Base-by-base conservation (phyloP, 1,140 invertebrate species). In the Pseudomyrmex concolor region DNA sequence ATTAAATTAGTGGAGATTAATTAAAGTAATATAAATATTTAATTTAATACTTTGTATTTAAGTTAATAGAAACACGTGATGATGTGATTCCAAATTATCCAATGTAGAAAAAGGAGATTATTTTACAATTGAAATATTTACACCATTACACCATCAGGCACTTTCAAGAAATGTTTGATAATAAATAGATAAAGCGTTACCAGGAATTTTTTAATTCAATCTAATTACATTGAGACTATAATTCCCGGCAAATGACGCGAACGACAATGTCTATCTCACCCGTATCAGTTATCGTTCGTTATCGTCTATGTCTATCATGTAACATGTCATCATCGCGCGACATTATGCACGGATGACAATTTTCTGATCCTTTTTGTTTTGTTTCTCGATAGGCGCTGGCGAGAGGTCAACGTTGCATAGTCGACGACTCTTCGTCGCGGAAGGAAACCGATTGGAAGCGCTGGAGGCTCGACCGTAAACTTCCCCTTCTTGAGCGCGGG, bases 371-470 rank as follows among this genome's bases (percentile, higher is more conserved):
- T 45, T 59, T 59, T 74, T 25, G 22, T 8, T 10, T 15, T 0
- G 0, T 74, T 59, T 60, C 2, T 43, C 15, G 34, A 63, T 8
- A 66, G 22, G 15, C 8, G 15, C 8, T 22, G 59, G 17, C 43
- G n/a, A 50, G 70, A 7, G 50, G 73, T 2, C 22, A 54, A 57
- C 13, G 17, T 7, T 48, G 50, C 17, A 9, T 67, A 66, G 71
- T 82, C 83, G 45, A 83, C 84, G 45, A 82, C 60, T 83, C 83
- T 88, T 85, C 68, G 4, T 59, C 34, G 10, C 13, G 45, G 67
- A 72, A 62, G 45, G 62, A 83, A 82, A 80, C 55, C 57, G 72
- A 88, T 88, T 85, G 83, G 51, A 83, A 72, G 22, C 45, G 17
- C 17, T 12, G 62, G 73, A 78, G 78, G 74, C 74, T 89, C 86